Evolutionary conservation across 2,113 vertebrate species (phyloP).

Genomic region (Salminus brasiliensis): DNA sequence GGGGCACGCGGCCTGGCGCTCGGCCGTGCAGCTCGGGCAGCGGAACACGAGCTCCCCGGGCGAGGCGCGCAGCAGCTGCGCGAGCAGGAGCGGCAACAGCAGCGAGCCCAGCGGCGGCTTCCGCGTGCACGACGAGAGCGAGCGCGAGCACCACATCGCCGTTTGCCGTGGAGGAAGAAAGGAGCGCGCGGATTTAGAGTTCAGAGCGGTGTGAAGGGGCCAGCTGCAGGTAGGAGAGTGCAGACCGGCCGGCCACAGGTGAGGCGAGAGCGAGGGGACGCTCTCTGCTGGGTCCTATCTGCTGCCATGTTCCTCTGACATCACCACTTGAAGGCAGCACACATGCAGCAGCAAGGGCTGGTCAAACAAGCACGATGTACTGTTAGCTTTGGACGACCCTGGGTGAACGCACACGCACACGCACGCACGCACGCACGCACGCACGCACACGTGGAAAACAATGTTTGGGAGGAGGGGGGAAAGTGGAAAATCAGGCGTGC

Average conservation of each 20-base stretch:
- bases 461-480: background rate
- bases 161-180: background rate
- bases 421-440: background rate
- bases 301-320: slow-evolving; percentile 63
- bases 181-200: background rate
- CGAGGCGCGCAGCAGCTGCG: slow-evolving; percentile 60
- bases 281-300: slow-evolving; percentile 70
- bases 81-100: slow-evolving; percentile 53
- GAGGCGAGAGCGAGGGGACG: slow-evolving; percentile 45
- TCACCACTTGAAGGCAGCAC: slow-evolving; percentile 12
- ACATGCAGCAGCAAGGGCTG: background rate
- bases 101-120: too few relatives aligned
- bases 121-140: slow-evolving; percentile 39
- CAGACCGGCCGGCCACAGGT: slow-evolving; percentile 67
- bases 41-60: slow-evolving; percentile 82
- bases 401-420: background rate
- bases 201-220: background rate
- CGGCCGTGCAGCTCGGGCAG: slow-evolving; percentile 83
- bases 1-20: slow-evolving; percentile 72
- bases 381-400: background rate
- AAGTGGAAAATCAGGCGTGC: background rate
- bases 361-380: slow-evolving; percentile 1
- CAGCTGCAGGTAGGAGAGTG: slow-evolving; percentile 61
- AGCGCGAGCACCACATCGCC: slow-evolving; percentile 30
- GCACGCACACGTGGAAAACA: background rate